Evolutionary conservation across 1,140 invertebrate genomes (phyloP).

Genomic region (Mylabris phalerata): DNA sequence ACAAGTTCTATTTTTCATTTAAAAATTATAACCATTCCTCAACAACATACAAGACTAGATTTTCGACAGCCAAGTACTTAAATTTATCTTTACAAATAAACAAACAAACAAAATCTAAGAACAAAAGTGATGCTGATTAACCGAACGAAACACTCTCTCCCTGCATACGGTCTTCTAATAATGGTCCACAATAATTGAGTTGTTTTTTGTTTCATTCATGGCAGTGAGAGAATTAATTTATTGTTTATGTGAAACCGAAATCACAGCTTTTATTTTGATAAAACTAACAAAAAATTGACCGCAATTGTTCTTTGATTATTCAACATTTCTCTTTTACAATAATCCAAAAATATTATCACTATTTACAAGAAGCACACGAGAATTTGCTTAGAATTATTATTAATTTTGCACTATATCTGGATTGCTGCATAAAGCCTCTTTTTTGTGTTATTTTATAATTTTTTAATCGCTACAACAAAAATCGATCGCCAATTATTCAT

Average conservation of each 20-base stretch:
- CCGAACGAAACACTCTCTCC: constrained; percentile 6
- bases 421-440: constrained; percentile 12
- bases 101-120: not conserved
- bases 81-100: not conserved
- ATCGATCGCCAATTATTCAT: too few species aligned
- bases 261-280: constrained; percentile 1
- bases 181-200: constrained; percentile 26
- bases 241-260: not conserved
- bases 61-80: constrained; percentile 31
- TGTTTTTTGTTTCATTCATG: constrained; percentile 7
- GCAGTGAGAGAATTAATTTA: constrained; percentile 23
- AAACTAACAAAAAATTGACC: not conserved
- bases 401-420: constrained; percentile 24
- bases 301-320: not conserved
- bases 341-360: constrained; percentile 24
- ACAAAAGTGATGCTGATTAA: constrained; percentile 9
- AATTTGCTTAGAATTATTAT: constrained; percentile 7
- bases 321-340: not conserved
- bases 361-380: constrained; percentile 19
- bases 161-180: constrained; percentile 19
- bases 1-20: too few species aligned
- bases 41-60: constrained; percentile 32
- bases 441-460: not conserved
- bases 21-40: constrained; percentile 1
- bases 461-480: too few species aligned